Evolutionary conservation across 37 sponge, comb jelly and placozoan genomes (phyloP).

Genomic region (Crambe crambe): DNA sequence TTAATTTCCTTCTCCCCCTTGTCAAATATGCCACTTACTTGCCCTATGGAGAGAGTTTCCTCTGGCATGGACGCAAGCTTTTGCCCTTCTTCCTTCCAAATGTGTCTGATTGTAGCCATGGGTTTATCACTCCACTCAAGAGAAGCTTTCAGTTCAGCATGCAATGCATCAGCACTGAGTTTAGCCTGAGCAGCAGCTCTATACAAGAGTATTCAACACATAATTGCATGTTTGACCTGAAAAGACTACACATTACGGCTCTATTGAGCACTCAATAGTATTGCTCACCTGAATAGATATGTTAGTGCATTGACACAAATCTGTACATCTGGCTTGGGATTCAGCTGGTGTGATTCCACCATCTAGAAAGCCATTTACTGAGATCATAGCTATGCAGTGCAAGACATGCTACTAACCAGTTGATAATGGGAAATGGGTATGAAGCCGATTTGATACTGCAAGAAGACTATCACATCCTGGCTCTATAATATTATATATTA

Average conservation of each 20-base stretch:
- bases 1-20: not conserved
- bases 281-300: constrained; percentile 60
- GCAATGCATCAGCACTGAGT: constrained; percentile 55
- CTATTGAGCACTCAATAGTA: not conserved
- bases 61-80: constrained; percentile 19
- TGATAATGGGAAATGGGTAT: constrained; percentile 54
- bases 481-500: constrained; percentile 30
- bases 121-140: constrained; percentile 55
- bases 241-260: not conserved
- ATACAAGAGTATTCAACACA: not conserved
- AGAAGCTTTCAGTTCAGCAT: constrained; percentile 57
- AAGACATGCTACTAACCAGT: constrained; percentile 26
- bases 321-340: constrained; percentile 30
- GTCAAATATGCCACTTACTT: constrained; percentile 34
- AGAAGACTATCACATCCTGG: constrained; percentile 80
- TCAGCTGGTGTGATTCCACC: not conserved
- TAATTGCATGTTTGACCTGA: not conserved
- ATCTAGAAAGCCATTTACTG: not conserved
- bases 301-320: constrained; percentile 67
- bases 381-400: not conserved
- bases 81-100: constrained; percentile 77
- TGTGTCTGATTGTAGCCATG: constrained; percentile 58
- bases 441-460: constrained; percentile 53
- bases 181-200: constrained; percentile 55
- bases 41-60: constrained; percentile 54